Percentiles rank a stretch among this genome's conserved stretches.
These are phyloP conservation scores for Megaceryle alcyon DNA, from an alignment of 2,797 vertebrate genomes.

Conservation along the genomic window DNA sequence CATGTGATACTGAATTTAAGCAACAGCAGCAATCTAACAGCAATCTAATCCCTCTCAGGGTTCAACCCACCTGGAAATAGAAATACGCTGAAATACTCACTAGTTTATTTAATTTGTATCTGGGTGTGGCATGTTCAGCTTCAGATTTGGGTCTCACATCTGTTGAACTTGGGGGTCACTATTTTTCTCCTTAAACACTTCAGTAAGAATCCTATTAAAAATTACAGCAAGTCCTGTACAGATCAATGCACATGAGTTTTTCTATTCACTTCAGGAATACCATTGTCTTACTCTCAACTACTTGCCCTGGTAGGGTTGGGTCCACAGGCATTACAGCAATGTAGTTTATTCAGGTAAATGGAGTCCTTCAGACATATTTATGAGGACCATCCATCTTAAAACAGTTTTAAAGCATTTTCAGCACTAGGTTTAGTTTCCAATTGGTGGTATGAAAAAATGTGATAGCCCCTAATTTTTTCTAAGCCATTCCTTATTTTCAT, in stretches of 20 bases:
- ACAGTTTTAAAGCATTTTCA: constrained; percentile 3
- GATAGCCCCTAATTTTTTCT: constrained; percentile 21
- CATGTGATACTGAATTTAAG: neutral
- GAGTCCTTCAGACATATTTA: constrained; percentile 27
- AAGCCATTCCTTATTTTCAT: constrained; percentile 52
- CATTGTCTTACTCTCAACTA: neutral
- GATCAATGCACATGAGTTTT: neutral
- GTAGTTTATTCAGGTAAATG: neutral
- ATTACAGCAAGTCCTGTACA: neutral
- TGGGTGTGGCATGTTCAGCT: neutral
- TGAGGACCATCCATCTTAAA: neutral
- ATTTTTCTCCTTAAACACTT: neutral
- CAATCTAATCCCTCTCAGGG: neutral
- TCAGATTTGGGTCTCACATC: neutral
- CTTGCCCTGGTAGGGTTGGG: neutral
- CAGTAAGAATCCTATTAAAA: neutral
- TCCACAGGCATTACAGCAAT: neutral
- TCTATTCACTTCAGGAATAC: neutral
- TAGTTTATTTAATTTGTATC: neutral
- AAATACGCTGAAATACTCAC: neutral
- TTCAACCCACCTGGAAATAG: neutral
- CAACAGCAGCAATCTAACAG: neutral
- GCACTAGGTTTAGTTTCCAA: constrained; percentile 10
- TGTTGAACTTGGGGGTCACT: neutral
- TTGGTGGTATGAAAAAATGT: constrained; percentile 24